phyloP scores from a whole-genome alignment of 64 coral and sea anemone genomes.

The Actinia equina region DNA sequence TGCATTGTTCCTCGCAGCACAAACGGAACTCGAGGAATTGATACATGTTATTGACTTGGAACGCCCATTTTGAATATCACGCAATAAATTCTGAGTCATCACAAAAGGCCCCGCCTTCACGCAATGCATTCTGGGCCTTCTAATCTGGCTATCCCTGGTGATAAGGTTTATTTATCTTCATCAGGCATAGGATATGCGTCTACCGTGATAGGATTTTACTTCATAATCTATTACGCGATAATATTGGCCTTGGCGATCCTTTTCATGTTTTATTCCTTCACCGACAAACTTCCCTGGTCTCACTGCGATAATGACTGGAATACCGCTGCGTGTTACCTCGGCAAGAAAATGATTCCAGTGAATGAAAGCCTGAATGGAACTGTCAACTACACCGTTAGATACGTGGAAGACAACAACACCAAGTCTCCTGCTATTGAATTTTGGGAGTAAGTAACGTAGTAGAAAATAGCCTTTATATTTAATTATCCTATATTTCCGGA shows the following conservation, averaged over 20 bases:
- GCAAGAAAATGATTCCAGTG: constrained; percentile 3
- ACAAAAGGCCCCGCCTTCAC: no score
- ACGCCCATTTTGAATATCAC: no score
- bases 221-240: constrained; percentile 84
- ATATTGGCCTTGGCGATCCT: constrained; percentile 72
- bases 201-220: constrained; percentile 54
- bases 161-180: neutral
- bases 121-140: no score
- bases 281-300: constrained; percentile 69
- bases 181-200: constrained; percentile 78
- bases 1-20: no score
- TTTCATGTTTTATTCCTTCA: constrained; percentile 82
- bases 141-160: no score
- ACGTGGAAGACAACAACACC: constrained; percentile 16
- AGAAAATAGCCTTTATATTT: no score
- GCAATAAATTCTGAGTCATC: no score
- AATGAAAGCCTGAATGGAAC: neutral
- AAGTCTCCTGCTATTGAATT: constrained; percentile 48
- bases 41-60: no score
- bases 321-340: constrained; percentile 51
- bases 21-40: no score
- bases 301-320: constrained; percentile 82
- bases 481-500: no score
- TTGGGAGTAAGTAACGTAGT: constrained; percentile 57
- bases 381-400: neutral